Conservation (phyloP, 2,797 vertebrate species). For the Hylomyscus alleni region DNA sequence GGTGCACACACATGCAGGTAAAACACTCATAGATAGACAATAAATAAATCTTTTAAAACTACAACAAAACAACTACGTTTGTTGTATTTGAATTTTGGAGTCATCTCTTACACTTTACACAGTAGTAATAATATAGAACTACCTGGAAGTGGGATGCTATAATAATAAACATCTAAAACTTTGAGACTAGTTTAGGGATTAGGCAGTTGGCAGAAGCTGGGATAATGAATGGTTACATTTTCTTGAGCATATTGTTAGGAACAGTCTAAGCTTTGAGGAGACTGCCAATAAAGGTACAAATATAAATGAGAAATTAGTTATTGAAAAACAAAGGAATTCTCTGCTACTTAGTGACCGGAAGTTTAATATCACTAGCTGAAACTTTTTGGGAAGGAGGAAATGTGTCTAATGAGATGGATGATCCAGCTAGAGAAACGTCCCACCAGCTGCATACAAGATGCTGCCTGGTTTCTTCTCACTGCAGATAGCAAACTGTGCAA, state of each 20-base stretch:
- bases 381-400: conserved; percentile 13
- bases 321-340: not conserved
- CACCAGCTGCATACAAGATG: not conserved
- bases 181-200: not conserved
- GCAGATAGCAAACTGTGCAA: not conserved
- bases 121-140: not conserved
- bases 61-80: not conserved
- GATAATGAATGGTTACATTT: not conserved
- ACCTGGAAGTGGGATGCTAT: not conserved
- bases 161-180: not conserved
- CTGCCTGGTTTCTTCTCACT: not conserved
- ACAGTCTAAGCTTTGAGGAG: conserved; percentile 6
- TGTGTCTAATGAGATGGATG: not conserved
- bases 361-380: not conserved
- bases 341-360: not conserved
- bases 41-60: not conserved
- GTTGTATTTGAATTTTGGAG: not conserved
- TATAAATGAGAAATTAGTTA: not conserved
- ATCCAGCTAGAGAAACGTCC: not conserved
- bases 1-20: not conserved
- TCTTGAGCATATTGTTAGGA: not conserved
- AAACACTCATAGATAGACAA: not conserved
- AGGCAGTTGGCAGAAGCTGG: conserved; percentile 1
- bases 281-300: not conserved
- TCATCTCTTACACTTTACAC: not conserved